Conservation (phyloP, 30 jellyfish, hydroid and myxozoan genomes). For the Aurelia aurita region DNA sequence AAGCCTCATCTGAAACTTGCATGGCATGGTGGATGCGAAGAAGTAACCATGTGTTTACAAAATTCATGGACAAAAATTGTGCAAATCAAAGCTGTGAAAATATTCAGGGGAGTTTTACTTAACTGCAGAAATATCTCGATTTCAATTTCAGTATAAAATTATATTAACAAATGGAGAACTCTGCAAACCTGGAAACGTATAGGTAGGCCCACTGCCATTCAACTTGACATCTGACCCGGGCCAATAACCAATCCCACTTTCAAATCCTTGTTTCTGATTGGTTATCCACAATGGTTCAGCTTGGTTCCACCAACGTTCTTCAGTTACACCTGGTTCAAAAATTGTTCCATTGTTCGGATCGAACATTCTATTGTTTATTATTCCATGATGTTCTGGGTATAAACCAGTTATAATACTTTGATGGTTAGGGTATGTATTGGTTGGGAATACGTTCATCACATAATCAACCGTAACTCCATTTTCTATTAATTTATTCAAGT, state of each 20-base stretch:
- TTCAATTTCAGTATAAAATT: too few relatives aligned
- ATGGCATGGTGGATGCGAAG: too few relatives aligned
- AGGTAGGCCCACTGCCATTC: constrained; percentile 51
- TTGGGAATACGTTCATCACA: constrained; percentile 90
- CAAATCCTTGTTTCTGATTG: constrained; percentile 68
- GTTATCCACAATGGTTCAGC: constrained; percentile 88
- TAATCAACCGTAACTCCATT: constrained; percentile 90
- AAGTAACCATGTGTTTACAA: too few relatives aligned
- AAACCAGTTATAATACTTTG: constrained; percentile 94
- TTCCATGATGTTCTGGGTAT: constrained; percentile 96
- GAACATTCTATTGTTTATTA: constrained; percentile 77
- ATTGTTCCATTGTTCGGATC: constrained; percentile 73
- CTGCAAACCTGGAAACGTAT: constrained; percentile 3
- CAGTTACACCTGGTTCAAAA: constrained; percentile 69
- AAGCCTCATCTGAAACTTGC: too few relatives aligned
- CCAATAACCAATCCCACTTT: constrained; percentile 82
- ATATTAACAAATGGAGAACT: too few relatives aligned
- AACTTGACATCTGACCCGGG: constrained; percentile 77
- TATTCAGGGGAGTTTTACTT: too few relatives aligned
- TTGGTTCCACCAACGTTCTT: constrained; percentile 84
- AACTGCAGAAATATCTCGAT: too few relatives aligned
- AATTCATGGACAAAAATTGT: too few relatives aligned
- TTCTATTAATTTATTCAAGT: constrained; percentile 52
- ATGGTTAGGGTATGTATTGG: constrained; percentile 89
- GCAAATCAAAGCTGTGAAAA: too few relatives aligned